Conservation (phyloP, 2,113 vertebrate species). For the Ophthalmolycus amberensis region DNA sequence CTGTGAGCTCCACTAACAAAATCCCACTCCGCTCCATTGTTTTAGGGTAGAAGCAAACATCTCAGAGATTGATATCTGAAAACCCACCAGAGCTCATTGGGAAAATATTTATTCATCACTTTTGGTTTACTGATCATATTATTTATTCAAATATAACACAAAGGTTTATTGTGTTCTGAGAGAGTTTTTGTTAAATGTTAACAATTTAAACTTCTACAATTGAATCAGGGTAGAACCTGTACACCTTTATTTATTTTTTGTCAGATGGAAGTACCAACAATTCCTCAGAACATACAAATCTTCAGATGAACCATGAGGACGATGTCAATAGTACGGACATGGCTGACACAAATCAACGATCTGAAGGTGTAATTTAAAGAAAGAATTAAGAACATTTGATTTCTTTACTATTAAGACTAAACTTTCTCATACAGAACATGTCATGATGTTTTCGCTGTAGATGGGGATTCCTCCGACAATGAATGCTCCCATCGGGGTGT, state of each 20-base stretch:
- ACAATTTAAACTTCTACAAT: not conserved
- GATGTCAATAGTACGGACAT: not conserved
- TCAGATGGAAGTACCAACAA: not conserved
- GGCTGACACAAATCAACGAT: not conserved
- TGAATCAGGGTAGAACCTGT: not conserved
- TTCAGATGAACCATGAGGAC: not conserved
- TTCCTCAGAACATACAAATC: not conserved
- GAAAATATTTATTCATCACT: too few relatives aligned
- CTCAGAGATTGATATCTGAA: too few relatives aligned
- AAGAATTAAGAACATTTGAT: not conserved
- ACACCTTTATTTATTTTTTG: not conserved
- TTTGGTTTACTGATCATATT: too few relatives aligned
- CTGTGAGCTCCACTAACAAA: too few relatives aligned
- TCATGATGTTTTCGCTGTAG: not conserved
- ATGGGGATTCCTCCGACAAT: fast-evolving
- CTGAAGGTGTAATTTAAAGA: not conserved
- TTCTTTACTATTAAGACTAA: not conserved
- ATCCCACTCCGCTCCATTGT: too few relatives aligned
- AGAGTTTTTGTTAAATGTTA: not conserved
- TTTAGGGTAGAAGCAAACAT: too few relatives aligned
- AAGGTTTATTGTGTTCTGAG: not conserved
- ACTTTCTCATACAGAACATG: not conserved
- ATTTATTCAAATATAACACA: too few relatives aligned
- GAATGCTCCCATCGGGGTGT: not conserved
- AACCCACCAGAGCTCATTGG: too few relatives aligned